A percentile compares a stretch with the other conserved stretches of the same genome.
Conservation (phyloP, 1,140 invertebrate species). For the Hypothenemus hampei region DNA sequence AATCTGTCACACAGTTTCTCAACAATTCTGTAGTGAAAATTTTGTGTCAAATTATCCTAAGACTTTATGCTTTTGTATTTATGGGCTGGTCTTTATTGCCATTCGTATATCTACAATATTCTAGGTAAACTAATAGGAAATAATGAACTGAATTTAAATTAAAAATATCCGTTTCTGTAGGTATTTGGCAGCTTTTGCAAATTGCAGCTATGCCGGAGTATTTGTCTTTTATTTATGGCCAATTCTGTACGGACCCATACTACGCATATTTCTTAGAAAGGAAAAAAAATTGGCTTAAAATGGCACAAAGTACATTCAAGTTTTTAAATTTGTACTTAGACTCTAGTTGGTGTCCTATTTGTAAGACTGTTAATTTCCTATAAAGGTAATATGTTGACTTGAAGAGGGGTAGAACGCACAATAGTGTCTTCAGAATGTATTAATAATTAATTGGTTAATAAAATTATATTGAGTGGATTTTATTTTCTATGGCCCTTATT, state of each 20-base stretch:
- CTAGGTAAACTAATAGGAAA: conserved; percentile 53
- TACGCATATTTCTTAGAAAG: conserved; percentile 18
- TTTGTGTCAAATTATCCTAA: conserved; percentile 56
- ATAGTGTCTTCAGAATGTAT: too few species aligned
- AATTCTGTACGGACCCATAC: conserved; percentile 46
- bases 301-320: too few species aligned
- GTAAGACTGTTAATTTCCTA: too few species aligned
- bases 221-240: conserved; percentile 59
- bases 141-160: neutral
- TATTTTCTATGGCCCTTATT: too few species aligned
- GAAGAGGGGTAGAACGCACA: too few species aligned
- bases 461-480: too few species aligned
- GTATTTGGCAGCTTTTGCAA: conserved; percentile 58
- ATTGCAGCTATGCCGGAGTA: conserved; percentile 61
- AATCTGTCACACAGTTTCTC: conserved; percentile 48
- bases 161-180: neutral
- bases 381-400: too few species aligned
- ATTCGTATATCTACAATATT: conserved; percentile 69
- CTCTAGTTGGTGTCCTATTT: too few species aligned
- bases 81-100: conserved; percentile 82
- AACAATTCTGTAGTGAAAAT: conserved; percentile 41
- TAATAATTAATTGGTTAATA: too few species aligned
- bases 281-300: neutral
- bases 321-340: too few species aligned
- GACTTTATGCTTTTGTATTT: conserved; percentile 71